Conservation (phyloP, 2,113 vertebrate species). For the Oryctolagus cuniculus region DNA sequence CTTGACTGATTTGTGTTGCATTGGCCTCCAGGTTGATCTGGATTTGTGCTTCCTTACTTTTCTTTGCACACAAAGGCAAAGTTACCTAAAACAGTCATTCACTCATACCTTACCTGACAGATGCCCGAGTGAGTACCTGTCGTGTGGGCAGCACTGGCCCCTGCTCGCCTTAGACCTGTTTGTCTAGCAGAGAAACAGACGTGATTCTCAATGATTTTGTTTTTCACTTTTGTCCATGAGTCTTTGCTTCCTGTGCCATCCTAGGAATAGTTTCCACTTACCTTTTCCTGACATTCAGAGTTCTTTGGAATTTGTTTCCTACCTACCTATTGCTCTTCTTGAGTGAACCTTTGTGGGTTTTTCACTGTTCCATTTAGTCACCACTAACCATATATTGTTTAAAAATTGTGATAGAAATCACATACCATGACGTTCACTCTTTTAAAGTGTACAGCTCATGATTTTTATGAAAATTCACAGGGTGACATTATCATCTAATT, state of each 20-base stretch:
- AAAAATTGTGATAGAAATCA: background rate
- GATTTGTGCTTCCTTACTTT: background rate
- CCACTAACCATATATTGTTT: background rate
- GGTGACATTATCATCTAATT: background rate
- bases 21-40: background rate
- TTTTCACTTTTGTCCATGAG: background rate
- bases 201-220: background rate
- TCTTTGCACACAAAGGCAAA: background rate
- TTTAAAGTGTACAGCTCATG: background rate
- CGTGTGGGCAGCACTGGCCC: no score
- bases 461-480: background rate
- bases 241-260: background rate
- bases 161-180: background rate
- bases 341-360: background rate
- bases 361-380: background rate
- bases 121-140: accelerated
- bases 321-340: background rate
- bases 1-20: background rate
- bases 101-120: background rate
- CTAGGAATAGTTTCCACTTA: background rate
- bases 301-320: background rate
- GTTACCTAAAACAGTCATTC: background rate
- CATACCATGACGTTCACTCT: background rate
- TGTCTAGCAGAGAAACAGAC: background rate
- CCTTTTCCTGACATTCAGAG: background rate